Evolutionary conservation across 2,797 vertebrate genomes (phyloP), one percentile per base, ranked within the genome.

Genomic region (Megalops cyprinoides): DNA sequence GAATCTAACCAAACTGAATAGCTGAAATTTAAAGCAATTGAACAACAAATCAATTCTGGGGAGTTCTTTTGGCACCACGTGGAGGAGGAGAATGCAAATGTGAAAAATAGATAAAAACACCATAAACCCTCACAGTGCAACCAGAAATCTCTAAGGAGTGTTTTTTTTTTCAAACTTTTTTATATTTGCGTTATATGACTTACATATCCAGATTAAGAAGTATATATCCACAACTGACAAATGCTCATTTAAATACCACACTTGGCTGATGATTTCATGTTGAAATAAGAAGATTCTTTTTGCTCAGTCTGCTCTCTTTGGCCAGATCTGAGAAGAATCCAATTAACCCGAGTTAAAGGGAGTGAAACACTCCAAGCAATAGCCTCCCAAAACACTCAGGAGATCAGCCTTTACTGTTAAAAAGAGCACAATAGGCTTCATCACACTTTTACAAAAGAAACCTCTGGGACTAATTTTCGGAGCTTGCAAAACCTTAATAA

Each of bases 321-420:
- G 89, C 86, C 87, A 86, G 88, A 87, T 87, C 90, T 88, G 86
- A 92, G 91, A 92, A 87, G 87, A 93, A 89, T 87, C 93, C 93
- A 95, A 94, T 95, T 94, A 94, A 93, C 92, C 93, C 89, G 37
- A 89, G 93, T 94, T 92, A 91, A 89, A 93, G 90, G 89, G 88
- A 88, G 87, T 87, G 87, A 87, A 90, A 87, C 88, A 87, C 88
- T 90, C 90, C 84, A 85, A 83, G 84, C 85, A 85, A 80, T 88
- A 86, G 81, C 88, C 88, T 85, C 88, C 91, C 81, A 82, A 87
- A 91, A 87, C 90, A 92, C 93, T 92, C 90, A 81, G 89, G 94
- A 94, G 92, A 94, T 92, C 92, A 82, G 89, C 90, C 87, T 85
- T 90, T 87, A 89, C 93, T 89, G 91, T 93, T 93, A 94, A 90